phyloP scores from a whole-genome alignment of 2,113 vertebrate species.

The Urocynchramus pylzowi region DNA sequence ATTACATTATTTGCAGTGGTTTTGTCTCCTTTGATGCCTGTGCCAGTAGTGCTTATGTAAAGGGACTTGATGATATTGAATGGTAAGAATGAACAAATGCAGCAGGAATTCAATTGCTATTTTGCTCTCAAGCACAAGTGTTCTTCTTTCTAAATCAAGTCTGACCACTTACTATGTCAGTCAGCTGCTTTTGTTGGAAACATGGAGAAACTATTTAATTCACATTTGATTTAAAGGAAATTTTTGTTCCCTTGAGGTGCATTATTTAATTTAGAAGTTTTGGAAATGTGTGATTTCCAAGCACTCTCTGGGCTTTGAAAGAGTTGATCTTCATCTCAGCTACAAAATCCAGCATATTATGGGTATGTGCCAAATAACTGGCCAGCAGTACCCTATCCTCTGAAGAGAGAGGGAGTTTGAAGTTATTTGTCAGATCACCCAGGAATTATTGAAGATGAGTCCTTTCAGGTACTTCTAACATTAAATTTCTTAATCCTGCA shows the following conservation, averaged over 20 bases:
- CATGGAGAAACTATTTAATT: background rate
- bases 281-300: background rate
- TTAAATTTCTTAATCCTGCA: background rate
- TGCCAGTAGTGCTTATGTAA: conserved; percentile 37
- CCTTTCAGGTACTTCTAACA: background rate
- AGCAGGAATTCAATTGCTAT: conserved; percentile 47
- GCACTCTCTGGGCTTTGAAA: background rate
- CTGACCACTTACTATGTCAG: conserved; percentile 45
- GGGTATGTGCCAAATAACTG: background rate
- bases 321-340: background rate
- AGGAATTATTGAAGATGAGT: background rate
- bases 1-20: conserved; percentile 32
- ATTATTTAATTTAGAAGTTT: conserved; percentile 3
- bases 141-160: conserved; percentile 53
- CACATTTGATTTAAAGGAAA: conserved; percentile 22
- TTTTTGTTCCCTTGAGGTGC: conserved; percentile 1
- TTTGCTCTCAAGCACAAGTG: conserved; percentile 52
- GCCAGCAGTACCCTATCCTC: background rate
- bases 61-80: conserved; percentile 37
- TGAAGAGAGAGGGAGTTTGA: background rate
- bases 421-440: background rate
- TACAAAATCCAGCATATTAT: background rate
- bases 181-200: conserved; percentile 1
- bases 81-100: conserved; percentile 50
- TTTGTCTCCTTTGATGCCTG: conserved; percentile 47